These are phyloP conservation scores for Glyptemys insculpta DNA, from an alignment of 2,797 vertebrate genomes.

Conservation along the genomic window DNA sequence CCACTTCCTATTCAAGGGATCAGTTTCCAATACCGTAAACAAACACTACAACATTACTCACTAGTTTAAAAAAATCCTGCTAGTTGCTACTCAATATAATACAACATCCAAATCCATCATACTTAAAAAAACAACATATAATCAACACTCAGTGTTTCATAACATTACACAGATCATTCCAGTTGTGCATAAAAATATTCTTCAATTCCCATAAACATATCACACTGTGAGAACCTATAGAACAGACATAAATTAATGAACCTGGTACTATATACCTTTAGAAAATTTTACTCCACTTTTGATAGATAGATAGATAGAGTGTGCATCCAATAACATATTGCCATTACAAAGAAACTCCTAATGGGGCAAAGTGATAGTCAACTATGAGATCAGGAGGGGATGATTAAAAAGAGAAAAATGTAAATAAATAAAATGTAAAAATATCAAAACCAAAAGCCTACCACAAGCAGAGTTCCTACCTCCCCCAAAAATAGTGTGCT, in stretches of 20 bases:
- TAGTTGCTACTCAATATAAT: constrained; percentile 7
- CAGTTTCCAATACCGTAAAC: background rate
- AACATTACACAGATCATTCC: background rate
- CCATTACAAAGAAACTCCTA: background rate
- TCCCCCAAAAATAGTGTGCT: background rate
- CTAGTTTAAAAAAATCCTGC: background rate
- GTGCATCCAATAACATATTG: background rate
- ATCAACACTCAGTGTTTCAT: background rate
- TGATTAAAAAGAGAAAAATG: background rate
- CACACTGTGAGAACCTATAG: background rate
- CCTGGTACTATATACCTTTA: background rate
- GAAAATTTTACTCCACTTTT: background rate
- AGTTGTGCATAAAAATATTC: background rate
- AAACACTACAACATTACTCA: constrained; percentile 13
- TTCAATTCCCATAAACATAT: background rate
- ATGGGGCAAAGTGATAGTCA: background rate
- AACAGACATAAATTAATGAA: background rate
- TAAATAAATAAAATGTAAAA: background rate
- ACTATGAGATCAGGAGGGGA: background rate
- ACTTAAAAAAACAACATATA: background rate
- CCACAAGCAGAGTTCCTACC: background rate
- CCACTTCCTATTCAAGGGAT: background rate
- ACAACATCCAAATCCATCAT: background rate
- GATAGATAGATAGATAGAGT: background rate
- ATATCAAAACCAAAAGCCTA: constrained; percentile 23